Percentiles rank a stretch among this genome's conserved stretches.
phyloP scores from a whole-genome alignment of 2,113 vertebrate genomes.

The Syngnathus scovelli region DNA sequence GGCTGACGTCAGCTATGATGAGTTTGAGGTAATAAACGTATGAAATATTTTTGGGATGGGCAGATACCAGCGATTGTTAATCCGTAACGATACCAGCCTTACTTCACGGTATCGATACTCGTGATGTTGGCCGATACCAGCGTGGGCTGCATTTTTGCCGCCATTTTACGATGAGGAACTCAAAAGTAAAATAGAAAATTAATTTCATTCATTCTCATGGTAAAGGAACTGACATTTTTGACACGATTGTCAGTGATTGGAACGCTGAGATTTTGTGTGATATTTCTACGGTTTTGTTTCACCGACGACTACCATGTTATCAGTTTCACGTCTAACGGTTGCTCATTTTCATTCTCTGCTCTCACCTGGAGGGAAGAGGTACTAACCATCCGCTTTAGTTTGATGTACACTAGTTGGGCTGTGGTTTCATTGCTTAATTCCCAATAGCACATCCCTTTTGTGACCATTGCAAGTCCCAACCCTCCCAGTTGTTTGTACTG shows the following conservation, averaged over 20 bases:
- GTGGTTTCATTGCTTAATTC: not conserved
- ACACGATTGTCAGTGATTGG: not conserved
- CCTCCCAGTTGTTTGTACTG: not conserved
- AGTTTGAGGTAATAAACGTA: too few species aligned
- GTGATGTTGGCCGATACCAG: too few species aligned
- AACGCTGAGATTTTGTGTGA: not conserved
- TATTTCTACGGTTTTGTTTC: not conserved
- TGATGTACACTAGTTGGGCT: conserved; percentile 2
- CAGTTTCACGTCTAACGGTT: conserved; percentile 20
- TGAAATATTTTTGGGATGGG: too few species aligned
- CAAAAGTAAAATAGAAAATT: too few species aligned
- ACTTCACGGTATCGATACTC: too few species aligned
- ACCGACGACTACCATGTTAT: conserved; percentile 7
- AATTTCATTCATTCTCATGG: too few species aligned
- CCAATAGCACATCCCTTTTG: not conserved
- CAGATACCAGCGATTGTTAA: too few species aligned
- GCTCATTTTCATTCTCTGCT: conserved; percentile 34
- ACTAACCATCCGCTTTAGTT: conserved; percentile 28
- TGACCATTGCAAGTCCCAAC: not conserved
- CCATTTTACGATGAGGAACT: too few species aligned
- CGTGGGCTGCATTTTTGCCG: too few species aligned
- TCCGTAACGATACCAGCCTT: too few species aligned
- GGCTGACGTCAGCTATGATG: too few species aligned
- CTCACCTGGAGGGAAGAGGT: conserved; percentile 55
- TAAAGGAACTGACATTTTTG: not conserved